Conservation (phyloP, 2,797 vertebrate genomes). For the Anomalospiza imberbis region DNA sequence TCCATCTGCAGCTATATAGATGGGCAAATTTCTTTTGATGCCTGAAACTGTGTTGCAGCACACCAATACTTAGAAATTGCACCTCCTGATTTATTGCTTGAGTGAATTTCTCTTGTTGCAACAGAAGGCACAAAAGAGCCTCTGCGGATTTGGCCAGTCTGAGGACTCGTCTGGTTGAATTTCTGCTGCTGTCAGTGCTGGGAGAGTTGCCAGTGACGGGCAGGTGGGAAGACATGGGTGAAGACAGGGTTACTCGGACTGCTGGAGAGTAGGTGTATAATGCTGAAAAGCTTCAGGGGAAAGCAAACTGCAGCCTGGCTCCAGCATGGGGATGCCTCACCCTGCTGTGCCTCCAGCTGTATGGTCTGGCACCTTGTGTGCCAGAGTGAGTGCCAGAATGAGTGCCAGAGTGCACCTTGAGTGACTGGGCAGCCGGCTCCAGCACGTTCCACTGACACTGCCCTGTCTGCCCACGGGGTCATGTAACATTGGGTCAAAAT, state of each 20-base stretch:
- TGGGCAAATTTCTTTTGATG: background rate
- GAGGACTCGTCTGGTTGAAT: background rate
- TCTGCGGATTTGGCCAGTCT: background rate
- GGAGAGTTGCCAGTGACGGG: background rate
- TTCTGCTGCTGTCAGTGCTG: background rate
- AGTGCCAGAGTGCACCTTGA: background rate
- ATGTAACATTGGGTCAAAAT: background rate
- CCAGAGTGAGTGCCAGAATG: background rate
- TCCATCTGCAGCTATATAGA: background rate
- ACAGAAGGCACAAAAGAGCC: background rate
- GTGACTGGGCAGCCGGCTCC: background rate
- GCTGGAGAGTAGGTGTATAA: background rate
- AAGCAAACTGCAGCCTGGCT: background rate
- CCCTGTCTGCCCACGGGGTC: background rate
- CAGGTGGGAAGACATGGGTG: background rate
- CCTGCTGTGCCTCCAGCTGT: background rate
- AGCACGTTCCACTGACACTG: fast-evolving
- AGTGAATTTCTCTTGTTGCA: background rate
- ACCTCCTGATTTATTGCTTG: background rate
- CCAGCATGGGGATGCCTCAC: background rate
- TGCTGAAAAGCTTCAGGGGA: background rate
- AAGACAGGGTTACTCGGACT: background rate
- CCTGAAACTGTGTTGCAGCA: background rate
- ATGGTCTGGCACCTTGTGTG: background rate
- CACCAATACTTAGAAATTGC: background rate